Evolutionary conservation across 2,888 invertebrate species (phyloP).

Genomic region (Phania funesta): DNA sequence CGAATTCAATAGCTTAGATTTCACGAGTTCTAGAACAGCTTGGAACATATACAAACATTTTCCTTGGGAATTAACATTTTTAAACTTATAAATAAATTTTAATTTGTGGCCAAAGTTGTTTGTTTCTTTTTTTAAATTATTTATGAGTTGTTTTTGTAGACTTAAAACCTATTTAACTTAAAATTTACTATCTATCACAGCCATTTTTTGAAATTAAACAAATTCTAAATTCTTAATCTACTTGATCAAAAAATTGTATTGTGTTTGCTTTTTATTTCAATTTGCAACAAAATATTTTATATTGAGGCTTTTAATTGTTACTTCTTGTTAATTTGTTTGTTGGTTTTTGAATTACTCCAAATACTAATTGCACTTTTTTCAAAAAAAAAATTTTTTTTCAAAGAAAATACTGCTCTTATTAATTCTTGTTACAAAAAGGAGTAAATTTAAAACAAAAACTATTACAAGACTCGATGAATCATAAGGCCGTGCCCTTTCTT

Average conservation of each 20-base stretch:
- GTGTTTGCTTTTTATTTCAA: conserved; percentile 60
- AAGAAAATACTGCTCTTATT: conserved; percentile 48
- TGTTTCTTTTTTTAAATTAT: conserved; percentile 20
- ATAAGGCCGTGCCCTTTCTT: background rate
- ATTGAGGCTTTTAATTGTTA: conserved; percentile 70
- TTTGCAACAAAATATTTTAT: conserved; percentile 66
- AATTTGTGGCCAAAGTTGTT: conserved; percentile 48
- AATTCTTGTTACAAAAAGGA: conserved; percentile 1
- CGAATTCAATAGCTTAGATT: too few relatives aligned
- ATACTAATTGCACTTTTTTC: conserved; percentile 70
- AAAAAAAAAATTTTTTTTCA: conserved; percentile 18
- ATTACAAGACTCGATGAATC: conserved; percentile 2
- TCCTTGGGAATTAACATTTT: conserved; percentile 8
- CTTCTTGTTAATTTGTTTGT: conserved; percentile 57
- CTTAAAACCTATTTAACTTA: conserved; percentile 68
- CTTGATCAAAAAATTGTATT: conserved; percentile 63
- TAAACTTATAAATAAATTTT: conserved; percentile 54
- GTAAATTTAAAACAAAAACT: conserved; percentile 2
- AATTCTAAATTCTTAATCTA: conserved; percentile 70
- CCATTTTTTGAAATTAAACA: conserved; percentile 73
- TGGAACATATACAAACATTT: background rate
- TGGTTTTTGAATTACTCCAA: conserved; percentile 67
- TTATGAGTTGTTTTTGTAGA: conserved; percentile 50
- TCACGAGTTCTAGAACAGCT: background rate
- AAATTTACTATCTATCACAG: conserved; percentile 77